Evolutionary conservation across 2,797 vertebrate genomes (phyloP).

Genomic region (Tiaroga cobitis): DNA sequence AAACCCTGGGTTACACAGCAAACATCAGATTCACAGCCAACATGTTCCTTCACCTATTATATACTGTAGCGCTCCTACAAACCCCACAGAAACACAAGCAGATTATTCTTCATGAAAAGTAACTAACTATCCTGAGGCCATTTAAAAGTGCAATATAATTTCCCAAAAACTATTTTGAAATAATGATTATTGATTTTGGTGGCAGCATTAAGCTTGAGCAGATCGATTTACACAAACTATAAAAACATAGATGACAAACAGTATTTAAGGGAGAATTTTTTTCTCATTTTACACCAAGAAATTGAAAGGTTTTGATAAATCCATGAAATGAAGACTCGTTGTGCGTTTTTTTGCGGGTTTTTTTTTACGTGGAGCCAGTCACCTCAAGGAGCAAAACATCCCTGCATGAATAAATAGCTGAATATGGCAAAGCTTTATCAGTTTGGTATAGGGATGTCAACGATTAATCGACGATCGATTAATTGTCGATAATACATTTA

Average conservation of each 20-base stretch:
- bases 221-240: not conserved
- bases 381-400: not conserved
- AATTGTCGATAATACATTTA: too few species aligned
- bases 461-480: too few species aligned
- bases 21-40: slow-evolving; percentile 20
- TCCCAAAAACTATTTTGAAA: not conserved
- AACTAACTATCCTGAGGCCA: not conserved
- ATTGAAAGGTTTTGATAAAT: not conserved
- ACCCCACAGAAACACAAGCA: not conserved
- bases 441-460: too few species aligned
- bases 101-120: not conserved
- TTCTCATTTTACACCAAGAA: not conserved
- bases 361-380: not conserved
- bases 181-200: not conserved
- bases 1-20: not conserved
- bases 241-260: not conserved
- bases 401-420: not conserved
- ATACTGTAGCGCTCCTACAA: not conserved
- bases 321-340: not conserved
- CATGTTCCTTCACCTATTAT: not conserved
- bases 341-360: not conserved
- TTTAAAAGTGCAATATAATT: not conserved
- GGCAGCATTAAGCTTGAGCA: not conserved
- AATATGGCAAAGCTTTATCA: not conserved
- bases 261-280: not conserved